These are phyloP conservation scores for Manduca sexta DNA, from an alignment of 1,140 invertebrate genomes.

Conservation along the genomic window DNA sequence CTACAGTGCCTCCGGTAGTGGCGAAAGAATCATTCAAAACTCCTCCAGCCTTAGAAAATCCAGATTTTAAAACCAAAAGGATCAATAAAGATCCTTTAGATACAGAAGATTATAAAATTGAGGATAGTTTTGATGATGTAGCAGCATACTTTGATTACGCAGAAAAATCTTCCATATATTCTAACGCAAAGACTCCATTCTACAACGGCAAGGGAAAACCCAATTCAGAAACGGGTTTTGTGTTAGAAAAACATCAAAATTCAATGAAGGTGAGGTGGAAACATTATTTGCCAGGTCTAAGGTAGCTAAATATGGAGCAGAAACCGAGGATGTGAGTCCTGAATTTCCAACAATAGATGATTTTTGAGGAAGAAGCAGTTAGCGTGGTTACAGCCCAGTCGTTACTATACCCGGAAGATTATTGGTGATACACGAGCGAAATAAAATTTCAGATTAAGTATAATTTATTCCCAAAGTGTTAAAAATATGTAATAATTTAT, in stretches of 20 bases:
- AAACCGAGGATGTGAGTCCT: not conserved
- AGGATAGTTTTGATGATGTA: constrained; percentile 1
- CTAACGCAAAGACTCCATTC: constrained; percentile 7
- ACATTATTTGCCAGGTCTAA: constrained; percentile 47
- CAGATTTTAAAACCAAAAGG: constrained; percentile 29
- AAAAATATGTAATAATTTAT: too few species aligned
- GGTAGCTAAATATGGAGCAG: constrained; percentile 43
- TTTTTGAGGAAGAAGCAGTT: not conserved
- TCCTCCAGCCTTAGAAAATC: constrained; percentile 23
- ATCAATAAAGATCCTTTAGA: constrained; percentile 13
- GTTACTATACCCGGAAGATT: not conserved
- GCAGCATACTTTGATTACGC: constrained; percentile 2
- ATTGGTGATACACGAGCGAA: too few species aligned
- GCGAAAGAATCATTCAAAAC: constrained; percentile 19
- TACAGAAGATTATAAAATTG: not conserved
- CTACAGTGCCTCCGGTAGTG: constrained; percentile 1
- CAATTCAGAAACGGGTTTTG: not conserved
- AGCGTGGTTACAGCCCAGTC: constrained; percentile 4
- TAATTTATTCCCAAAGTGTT: too few species aligned
- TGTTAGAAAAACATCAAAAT: not conserved
- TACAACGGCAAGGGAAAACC: constrained; percentile 12
- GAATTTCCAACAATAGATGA: not conserved
- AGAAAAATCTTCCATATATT: constrained; percentile 17
- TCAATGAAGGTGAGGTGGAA: constrained; percentile 26
- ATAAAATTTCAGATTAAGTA: not conserved